Evolutionary conservation across 2,797 vertebrate genomes (phyloP), one percentile per base, ranked within the genome.

Genomic region (Sebastes oblongus): DNA sequence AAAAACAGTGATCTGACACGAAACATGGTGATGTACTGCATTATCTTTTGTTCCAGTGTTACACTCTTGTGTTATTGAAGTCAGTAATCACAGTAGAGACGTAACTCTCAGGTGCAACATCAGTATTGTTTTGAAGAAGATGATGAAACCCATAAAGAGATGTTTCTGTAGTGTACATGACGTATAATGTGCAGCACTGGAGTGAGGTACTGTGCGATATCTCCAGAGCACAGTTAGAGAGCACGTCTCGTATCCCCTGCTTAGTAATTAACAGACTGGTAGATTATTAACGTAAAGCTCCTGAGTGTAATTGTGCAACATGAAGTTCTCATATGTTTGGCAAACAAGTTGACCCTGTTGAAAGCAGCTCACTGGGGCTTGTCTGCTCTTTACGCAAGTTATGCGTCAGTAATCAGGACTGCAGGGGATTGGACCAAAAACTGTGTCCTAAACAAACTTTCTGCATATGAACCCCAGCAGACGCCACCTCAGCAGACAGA

Each of bases 201-300:
- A 34, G 27, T 55, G 24, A 72, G 60, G 30, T 2, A 30, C 66
- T 61, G 25, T n/a, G 11, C 5, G 4, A 32, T 60, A 65, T 80
- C 83, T 85, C 70, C 25, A 68, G 80, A 75, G 82, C 6, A 69
- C 34, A n/a, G 54, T 78, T 62, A 78, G 66, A 86, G 12, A 74
- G 27, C 70, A 68, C 8, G 50, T 62, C 65, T 8, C 22, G 3
- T 58, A 34, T 77, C 79, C 59, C 81, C 73, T 65, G 75, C 77
- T 87, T 83, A 86, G 80, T 77, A 82, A 89, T 90, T 87, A 87
- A 84, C 89, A 84, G 84, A 81, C 55, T 62, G 61, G 78, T 81
- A 91, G 82, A 94, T 95, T 74, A 95, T 95, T 95, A 95, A 93
- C 91, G 1, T 54, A 64, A 88, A 74, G 59, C 78, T 89, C 81